These are phyloP conservation scores for Prosopocoilus inquinatus DNA, from an alignment of 2,888 invertebrate genomes.

Conservation along the genomic window DNA sequence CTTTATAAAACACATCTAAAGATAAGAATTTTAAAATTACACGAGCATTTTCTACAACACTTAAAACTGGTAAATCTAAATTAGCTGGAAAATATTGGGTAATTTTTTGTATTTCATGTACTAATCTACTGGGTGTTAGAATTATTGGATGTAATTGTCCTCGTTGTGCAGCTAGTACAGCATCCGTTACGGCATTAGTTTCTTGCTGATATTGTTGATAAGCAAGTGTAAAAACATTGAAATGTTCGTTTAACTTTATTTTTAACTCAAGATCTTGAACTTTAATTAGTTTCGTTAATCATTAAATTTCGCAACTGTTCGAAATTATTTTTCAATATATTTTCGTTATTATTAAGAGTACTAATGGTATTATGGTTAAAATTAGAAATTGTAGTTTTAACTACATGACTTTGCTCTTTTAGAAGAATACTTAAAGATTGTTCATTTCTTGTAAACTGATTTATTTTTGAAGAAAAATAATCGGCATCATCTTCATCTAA, in stretches of 20 bases:
- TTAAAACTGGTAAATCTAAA: too few species aligned
- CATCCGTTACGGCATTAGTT: conserved; percentile 14
- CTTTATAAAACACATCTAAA: too few species aligned
- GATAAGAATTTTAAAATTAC: too few species aligned
- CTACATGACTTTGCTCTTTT: conserved; percentile 13
- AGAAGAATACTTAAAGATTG: background rate
- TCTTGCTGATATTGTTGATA: conserved; percentile 9
- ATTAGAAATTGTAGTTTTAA: conserved; percentile 20
- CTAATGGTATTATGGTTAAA: conserved; percentile 18
- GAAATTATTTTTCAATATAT: conserved; percentile 9
- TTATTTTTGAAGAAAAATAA: background rate
- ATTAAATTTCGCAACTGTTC: conserved; percentile 6
- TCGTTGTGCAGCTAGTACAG: conserved; percentile 10
- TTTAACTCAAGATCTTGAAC: conserved; percentile 3
- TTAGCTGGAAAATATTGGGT: too few species aligned
- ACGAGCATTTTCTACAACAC: too few species aligned
- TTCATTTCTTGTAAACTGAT: background rate
- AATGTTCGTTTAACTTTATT: conserved; percentile 15
- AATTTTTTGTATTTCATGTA: conserved; percentile 14
- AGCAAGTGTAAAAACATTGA: conserved; percentile 8
- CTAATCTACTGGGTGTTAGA: conserved; percentile 17
- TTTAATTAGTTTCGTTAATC: background rate
- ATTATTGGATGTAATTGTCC: conserved; percentile 15
- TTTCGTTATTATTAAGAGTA: conserved; percentile 14
- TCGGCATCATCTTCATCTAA: conserved; percentile 5